A percentile compares a stretch with the other conserved stretches of the same genome.
Evolutionary conservation across 2,888 invertebrate species (phyloP).

Genomic region (Caenorhabditis imperialis): DNA sequence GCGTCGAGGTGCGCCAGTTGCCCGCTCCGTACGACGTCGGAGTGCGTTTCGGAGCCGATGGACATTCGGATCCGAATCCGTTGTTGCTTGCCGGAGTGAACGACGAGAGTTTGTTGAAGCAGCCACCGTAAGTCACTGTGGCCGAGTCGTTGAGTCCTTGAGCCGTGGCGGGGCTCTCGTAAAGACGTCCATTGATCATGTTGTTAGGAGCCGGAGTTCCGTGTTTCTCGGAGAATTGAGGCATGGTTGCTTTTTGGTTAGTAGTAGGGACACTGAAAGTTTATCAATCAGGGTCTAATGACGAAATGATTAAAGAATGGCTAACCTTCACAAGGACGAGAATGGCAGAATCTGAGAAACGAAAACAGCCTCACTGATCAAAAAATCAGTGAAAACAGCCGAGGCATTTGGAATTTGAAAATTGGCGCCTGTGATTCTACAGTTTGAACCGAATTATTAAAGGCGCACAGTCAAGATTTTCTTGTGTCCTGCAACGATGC

Average conservation of each 20-base stretch:
- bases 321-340: too few species aligned
- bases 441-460: too few species aligned
- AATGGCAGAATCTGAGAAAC: too few species aligned
- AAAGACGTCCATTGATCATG: slow-evolving; percentile 13
- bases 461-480: too few species aligned
- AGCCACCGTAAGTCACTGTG: slow-evolving; percentile 29
- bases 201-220: not conserved
- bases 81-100: slow-evolving; percentile 12
- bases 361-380: too few species aligned
- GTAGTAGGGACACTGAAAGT: slow-evolving; percentile 2
- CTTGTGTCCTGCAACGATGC: too few species aligned
- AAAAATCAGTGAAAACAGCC: too few species aligned
- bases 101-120: slow-evolving; percentile 28
- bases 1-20: slow-evolving; percentile 34
- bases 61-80: slow-evolving; percentile 1
- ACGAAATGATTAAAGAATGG: too few species aligned
- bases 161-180: slow-evolving; percentile 8
- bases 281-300: too few species aligned
- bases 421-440: too few species aligned
- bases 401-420: too few species aligned
- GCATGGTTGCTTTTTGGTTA: slow-evolving; percentile 2
- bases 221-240: not conserved
- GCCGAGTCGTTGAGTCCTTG: slow-evolving; percentile 33
- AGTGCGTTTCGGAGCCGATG: slow-evolving; percentile 18
- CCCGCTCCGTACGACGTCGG: slow-evolving; percentile 2